Conservation (phyloP, 2,888 invertebrate species). For the Drepanosiphum platanoidis region DNA sequence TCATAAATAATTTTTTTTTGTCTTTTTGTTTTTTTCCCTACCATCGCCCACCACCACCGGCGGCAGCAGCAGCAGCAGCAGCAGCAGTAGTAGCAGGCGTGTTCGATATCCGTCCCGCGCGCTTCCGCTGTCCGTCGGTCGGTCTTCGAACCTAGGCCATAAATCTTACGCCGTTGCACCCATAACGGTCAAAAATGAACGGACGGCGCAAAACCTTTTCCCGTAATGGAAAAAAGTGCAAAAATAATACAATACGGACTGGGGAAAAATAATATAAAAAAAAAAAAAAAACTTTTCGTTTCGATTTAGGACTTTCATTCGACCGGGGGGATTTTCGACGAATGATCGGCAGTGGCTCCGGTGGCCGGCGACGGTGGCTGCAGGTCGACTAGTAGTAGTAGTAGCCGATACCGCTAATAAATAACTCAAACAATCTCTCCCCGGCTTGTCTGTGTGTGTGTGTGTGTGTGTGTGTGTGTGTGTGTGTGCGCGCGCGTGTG, state of each 20-base stretch:
- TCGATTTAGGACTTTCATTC: conserved; percentile 47
- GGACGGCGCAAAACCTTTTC: conserved; percentile 59
- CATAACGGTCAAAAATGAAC: conserved; percentile 62
- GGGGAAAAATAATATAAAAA: neutral
- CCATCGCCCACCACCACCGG: neutral
- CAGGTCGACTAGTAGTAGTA: conserved; percentile 9
- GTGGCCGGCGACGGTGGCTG: neutral
- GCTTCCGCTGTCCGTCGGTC: conserved; percentile 22
- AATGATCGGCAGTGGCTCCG: conserved; percentile 26
- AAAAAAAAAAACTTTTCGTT: conserved; percentile 59
- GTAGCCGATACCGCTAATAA: conserved; percentile 30
- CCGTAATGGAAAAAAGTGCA: conserved; percentile 61
- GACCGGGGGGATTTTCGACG: conserved; percentile 42
- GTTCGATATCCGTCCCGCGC: conserved; percentile 57
- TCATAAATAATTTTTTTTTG: conserved; percentile 60
- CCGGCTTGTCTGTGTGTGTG: no score
- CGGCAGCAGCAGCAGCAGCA: no score
- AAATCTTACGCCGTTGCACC: conserved; percentile 50
- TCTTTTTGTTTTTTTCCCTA: conserved; percentile 45
- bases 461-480: no score
- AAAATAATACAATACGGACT: conserved; percentile 55
- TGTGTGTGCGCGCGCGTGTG: neutral
- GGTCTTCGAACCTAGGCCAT: conserved; percentile 59
- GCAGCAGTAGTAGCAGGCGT: conserved; percentile 34
- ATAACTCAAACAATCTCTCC: conserved; percentile 51